These are phyloP conservation scores for Notodonta ziczac DNA, from an alignment of 2,888 invertebrate species.

Conservation along the genomic window DNA sequence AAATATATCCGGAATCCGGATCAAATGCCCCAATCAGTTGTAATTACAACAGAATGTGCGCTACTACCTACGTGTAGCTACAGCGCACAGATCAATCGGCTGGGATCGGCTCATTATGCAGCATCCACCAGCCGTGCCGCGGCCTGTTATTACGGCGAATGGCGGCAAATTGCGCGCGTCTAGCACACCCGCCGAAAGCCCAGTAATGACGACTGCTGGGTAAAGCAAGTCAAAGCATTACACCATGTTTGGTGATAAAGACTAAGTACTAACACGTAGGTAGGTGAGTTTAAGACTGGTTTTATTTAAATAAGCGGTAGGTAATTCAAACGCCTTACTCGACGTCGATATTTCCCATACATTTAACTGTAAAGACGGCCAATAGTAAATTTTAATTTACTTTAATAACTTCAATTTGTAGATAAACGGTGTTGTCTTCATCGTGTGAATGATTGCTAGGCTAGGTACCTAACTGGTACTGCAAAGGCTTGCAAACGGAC, in stretches of 20 bases:
- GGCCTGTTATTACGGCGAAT: conserved; percentile 82
- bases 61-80: conserved; percentile 19
- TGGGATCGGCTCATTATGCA: conserved; percentile 80
- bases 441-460: no score
- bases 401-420: no score
- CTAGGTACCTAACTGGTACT: no score
- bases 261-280: conserved; percentile 19
- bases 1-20: conserved; percentile 18
- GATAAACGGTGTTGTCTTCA: no score
- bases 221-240: conserved; percentile 62
- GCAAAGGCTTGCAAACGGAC: no score
- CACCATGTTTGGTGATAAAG: conserved; percentile 66
- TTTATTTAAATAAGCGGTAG: no score
- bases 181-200: conserved; percentile 65
- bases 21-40: conserved; percentile 47
- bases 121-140: conserved; percentile 61
- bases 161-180: conserved; percentile 82
- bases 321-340: no score
- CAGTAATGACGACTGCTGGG: conserved; percentile 64
- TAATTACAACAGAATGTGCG: conserved; percentile 36
- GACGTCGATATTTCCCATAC: no score
- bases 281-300: conserved; percentile 2
- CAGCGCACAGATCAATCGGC: conserved; percentile 64
- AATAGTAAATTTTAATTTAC: no score
- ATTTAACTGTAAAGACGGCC: no score